Base-by-base conservation (phyloP, 2,888 invertebrate species). In the Hirudinaria manillensis region DNA sequence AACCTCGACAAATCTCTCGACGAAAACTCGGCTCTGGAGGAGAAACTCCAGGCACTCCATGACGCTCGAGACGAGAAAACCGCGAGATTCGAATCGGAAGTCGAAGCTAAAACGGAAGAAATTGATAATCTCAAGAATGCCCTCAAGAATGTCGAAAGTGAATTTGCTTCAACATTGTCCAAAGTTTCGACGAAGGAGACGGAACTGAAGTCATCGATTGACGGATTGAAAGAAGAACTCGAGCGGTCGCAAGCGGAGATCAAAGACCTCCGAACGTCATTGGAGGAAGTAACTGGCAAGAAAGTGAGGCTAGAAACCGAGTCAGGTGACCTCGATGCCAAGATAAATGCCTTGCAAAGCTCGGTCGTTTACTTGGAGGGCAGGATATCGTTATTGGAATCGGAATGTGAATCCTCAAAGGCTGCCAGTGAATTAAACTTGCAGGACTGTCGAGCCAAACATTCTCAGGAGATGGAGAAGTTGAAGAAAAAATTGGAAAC, bases 51-150 rank as follows among this genome's bases (percentile, higher is more conserved):
- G 24, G 29, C 29, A 19, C 24, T 72, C 3, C 13, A 24, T 13
- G 71, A 71, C 2, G 24, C 45, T 24, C 24, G 7, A 53, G 71
- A 51, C n/a, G 51, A 71, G 38, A 27, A 71, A 29, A 32, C 32
- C 71, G 29, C 29, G n/a, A 27, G n/a, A 32, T n/a, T 34, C 71
- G 53, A 29, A 45, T 32, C 65, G 13, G 24, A 68, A 51, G 21
- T 75, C 0, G 27, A 34, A 36, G 53, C 27, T 10, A 4, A 27
- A 34, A 10, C 0, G 10, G 68, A 27, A n/a, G 51, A 29, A n/a
- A 16, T 70, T 45, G 51, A 29, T 27, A 27, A 70, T 16, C 21
- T 21, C 19, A 34, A 19, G 32, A 70, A 51, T n/a, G 4, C 6
- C 55, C 71, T 3, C 16, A 13, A 27, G 24, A 29, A 38, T 45